These are phyloP conservation scores for Acholoe squamosa DNA, from an alignment of 2,888 invertebrate species.

Conservation along the genomic window DNA sequence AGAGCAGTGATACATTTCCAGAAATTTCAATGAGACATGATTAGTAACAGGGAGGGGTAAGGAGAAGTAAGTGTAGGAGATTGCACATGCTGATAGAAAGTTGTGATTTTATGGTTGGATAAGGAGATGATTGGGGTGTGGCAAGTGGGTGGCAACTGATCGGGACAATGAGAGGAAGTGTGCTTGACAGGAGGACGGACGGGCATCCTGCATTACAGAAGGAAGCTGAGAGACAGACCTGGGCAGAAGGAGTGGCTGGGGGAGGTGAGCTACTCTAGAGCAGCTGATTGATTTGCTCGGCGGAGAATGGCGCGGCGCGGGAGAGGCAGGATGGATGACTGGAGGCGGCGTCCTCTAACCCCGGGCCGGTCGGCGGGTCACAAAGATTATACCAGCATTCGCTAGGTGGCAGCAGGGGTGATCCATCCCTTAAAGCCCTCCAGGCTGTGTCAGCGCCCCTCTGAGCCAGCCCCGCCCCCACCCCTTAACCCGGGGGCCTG, in stretches of 20 bases:
- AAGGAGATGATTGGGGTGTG: no score
- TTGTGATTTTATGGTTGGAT: no score
- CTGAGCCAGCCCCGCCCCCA: background rate
- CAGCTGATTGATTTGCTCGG: conserved; percentile 29
- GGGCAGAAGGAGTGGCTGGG: background rate
- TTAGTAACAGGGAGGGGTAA: no score
- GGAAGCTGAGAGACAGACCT: background rate
- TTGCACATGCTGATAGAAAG: no score
- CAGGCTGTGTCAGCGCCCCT: background rate
- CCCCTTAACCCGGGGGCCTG: conserved; percentile 22
- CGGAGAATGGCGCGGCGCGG: background rate
- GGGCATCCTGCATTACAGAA: no score
- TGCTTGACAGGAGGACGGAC: no score
- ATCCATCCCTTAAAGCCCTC: conserved; percentile 6
- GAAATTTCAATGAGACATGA: no score
- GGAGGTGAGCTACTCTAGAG: background rate
- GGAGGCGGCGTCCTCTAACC: conserved; percentile 52
- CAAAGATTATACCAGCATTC: conserved; percentile 52
- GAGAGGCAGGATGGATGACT: conserved; percentile 47
- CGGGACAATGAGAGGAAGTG: no score
- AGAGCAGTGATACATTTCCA: no score
- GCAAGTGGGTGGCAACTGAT: no score
- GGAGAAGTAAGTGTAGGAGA: no score
- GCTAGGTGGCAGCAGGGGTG: background rate
- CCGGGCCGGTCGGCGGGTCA: conserved; percentile 40